These are phyloP conservation scores for Tauraco erythrolophus DNA, from an alignment of 2,113 vertebrate genomes.

Conservation along the genomic window DNA sequence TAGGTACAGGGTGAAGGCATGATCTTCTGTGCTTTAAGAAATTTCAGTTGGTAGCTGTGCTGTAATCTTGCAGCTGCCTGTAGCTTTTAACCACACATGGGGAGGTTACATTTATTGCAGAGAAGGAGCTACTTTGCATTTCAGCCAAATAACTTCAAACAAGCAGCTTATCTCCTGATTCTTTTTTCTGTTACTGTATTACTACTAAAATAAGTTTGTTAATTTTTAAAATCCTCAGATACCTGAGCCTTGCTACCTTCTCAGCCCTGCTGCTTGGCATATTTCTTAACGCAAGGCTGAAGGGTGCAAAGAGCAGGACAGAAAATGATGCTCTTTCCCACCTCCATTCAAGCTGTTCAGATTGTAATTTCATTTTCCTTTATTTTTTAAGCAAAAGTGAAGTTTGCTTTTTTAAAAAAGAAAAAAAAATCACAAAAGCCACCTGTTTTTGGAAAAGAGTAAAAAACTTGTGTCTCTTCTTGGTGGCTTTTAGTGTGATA, in stretches of 20 bases:
- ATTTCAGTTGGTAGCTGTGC: background rate
- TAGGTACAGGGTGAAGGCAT: background rate
- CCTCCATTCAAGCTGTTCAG: background rate
- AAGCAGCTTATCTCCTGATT: background rate
- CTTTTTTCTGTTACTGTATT: background rate
- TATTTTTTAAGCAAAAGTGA: background rate
- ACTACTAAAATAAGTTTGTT: background rate
- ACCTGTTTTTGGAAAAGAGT: background rate
- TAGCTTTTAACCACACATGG: background rate
- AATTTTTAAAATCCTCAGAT: background rate
- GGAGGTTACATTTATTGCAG: background rate
- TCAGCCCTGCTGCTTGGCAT: background rate
- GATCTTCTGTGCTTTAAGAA: background rate
- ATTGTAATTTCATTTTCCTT: background rate
- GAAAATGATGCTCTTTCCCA: background rate
- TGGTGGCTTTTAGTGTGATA: background rate
- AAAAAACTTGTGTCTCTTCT: background rate
- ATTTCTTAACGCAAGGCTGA: background rate
- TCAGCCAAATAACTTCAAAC: background rate
- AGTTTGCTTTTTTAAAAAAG: background rate
- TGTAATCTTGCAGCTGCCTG: background rate
- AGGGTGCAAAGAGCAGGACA: background rate
- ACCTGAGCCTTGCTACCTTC: background rate
- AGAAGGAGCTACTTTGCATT: background rate
- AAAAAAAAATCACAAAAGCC: background rate